Evolutionary conservation across 2,113 vertebrate species (phyloP).

Genomic region (Onychorhynchus coronatus): DNA sequence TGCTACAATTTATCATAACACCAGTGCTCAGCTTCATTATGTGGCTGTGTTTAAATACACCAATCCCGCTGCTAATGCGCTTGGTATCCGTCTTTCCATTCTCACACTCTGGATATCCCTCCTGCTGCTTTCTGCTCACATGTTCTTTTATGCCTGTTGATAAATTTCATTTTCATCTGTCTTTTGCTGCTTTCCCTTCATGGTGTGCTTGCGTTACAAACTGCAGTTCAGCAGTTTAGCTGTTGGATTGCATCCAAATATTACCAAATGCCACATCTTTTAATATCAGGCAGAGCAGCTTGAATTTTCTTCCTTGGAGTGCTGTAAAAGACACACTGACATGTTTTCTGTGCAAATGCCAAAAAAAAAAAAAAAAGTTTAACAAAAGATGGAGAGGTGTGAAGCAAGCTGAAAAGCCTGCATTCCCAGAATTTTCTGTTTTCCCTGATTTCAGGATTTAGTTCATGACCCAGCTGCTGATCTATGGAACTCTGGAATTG

Average conservation of each 20-base stretch:
- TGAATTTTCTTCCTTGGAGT: conserved; percentile 6
- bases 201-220: conserved; percentile 32
- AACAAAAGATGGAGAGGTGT: not conserved
- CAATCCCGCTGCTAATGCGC: not conserved
- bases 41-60: not conserved
- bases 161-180: conserved; percentile 53
- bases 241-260: conserved; percentile 46
- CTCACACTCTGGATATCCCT: not conserved
- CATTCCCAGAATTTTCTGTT: not conserved
- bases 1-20: not conserved
- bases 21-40: not conserved
- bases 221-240: conserved; percentile 27
- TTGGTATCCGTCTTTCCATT: not conserved
- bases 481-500: not conserved
- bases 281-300: conserved; percentile 51
- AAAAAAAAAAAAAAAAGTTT: not conserved
- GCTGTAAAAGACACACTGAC: conserved; percentile 10
- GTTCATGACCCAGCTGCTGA: conserved; percentile 4
- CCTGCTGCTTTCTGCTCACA: conserved; percentile 47
- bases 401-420: conserved; percentile 32
- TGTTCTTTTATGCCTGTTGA: conserved; percentile 52
- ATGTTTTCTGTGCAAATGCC: conserved; percentile 37
- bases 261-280: conserved; percentile 57
- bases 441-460: not conserved
- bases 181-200: conserved; percentile 57